Evolutionary conservation across 2,888 invertebrate genomes (phyloP).

Genomic region (Standfussiana lucernea): DNA sequence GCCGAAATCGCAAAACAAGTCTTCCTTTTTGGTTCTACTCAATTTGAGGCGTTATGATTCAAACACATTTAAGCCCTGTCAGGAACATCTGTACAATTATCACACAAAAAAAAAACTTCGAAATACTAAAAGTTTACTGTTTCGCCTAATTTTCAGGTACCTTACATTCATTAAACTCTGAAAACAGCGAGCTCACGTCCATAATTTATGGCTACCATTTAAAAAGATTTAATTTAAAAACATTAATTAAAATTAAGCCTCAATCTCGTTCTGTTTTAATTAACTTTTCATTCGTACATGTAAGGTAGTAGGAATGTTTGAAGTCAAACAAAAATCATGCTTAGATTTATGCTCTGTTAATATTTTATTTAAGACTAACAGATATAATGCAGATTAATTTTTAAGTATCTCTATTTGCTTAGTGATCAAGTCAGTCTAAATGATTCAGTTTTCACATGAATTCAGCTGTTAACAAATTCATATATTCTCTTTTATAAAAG

Average conservation of each 20-base stretch:
- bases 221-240: not conserved
- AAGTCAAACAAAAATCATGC: not conserved
- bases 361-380: not conserved
- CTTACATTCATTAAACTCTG: not conserved
- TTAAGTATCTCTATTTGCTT: not conserved
- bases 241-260: conserved; percentile 1
- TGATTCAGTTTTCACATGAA: not conserved
- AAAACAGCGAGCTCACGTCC: conserved; percentile 6
- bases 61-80: not conserved
- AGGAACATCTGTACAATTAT: not conserved
- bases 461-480: not conserved
- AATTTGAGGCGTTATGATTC: no score
- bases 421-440: not conserved
- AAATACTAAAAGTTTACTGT: not conserved
- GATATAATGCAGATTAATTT: not conserved
- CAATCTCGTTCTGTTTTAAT: conserved; percentile 6
- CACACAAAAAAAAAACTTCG: not conserved
- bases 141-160: not conserved
- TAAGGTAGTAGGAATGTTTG: not conserved
- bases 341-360: not conserved
- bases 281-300: not conserved
- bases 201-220: conserved; percentile 13
- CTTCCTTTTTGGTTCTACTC: no score
- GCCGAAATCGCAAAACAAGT: no score
- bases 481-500: not conserved